Percentiles rank a stretch among this genome's conserved stretches.
Evolutionary conservation across 1,140 invertebrate species (phyloP).

Genomic region (Sipha flava): DNA sequence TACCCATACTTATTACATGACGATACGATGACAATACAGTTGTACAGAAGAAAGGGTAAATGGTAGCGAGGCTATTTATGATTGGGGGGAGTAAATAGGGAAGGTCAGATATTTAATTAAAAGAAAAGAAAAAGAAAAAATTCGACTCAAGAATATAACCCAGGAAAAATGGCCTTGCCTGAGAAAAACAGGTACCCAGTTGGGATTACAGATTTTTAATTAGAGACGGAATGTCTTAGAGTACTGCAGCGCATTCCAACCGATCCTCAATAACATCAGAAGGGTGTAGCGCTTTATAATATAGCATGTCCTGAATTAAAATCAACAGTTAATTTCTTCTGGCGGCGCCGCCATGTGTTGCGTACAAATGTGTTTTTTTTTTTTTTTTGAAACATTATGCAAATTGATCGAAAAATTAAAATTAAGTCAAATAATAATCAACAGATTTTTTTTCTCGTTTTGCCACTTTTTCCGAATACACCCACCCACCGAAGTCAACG

Average conservation of each 20-base stretch:
- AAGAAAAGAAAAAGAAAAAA: background rate
- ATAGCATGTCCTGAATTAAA: background rate
- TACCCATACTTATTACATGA: background rate
- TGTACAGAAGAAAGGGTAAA: too few species aligned
- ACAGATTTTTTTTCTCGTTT: background rate
- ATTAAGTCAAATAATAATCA: too few species aligned
- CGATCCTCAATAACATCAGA: too few species aligned
- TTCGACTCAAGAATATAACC: background rate
- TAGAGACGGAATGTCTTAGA: background rate
- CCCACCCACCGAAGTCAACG: too few species aligned
- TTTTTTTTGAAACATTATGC: too few species aligned
- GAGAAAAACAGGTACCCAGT: background rate
- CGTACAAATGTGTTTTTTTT: too few species aligned
- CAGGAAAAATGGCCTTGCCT: background rate
- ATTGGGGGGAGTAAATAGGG: background rate
- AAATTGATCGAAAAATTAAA: too few species aligned
- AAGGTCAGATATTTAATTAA: background rate
- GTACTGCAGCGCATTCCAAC: too few species aligned
- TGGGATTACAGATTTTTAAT: constrained; percentile 4
- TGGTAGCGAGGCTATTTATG: background rate
- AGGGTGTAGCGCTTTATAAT: too few species aligned
- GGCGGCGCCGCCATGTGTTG: too few species aligned
- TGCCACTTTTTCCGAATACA: background rate
- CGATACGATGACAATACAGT: background rate
- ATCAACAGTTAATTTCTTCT: background rate